Evolutionary conservation across 2,888 invertebrate genomes (phyloP), one percentile per base, ranked within the genome.

Genomic region (Eumerus sabulonum): DNA sequence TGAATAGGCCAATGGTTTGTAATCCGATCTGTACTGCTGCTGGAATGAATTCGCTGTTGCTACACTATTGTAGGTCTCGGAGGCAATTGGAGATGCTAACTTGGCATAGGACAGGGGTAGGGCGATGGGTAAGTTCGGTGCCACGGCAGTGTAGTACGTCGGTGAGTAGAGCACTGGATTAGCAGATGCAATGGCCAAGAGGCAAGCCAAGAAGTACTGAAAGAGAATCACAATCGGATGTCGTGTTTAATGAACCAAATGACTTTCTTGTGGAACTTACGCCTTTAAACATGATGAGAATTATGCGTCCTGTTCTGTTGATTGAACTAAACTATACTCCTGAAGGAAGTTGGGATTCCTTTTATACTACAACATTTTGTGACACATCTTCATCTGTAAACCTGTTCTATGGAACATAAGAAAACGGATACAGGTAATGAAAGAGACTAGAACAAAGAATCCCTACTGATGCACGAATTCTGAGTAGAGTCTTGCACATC

Each of bases 41-140:
- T 87, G 86, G 53, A 86, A 86, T 9, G 86, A 86, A 76, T 83
- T 84, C 9, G 85, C 83, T 4, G 87, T 86, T 81, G 85, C 82
- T 51, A 86, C 87, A 77, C 86, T 87, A 81, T 86, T 87, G 67
- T 86, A 87, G 12, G 85, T 82, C 70, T 86, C 85, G 38, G 86
- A 85, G 27, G 84, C 82, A 14, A 81, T 77, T 16, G 82, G 68
- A 19, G 62, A 64, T 16, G 83, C 62, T 17, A 83, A 17, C 1
- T 85, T 86, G 13, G 86, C 72, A 53, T 87, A 86, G 62, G 86
- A 84, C 76, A 87, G 38, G 4, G 48, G 82, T 54, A 62, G 71
- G 44, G 47, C 62, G 16, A 60, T 35, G 38, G 81, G 76, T 36
- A 64, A 44, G 56, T 54, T 50, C 3, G 38, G 70, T 19, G 18